A percentile compares a stretch with the other conserved stretches of the same genome.
phyloP scores from a whole-genome alignment of 2,888 invertebrate species.

The Cryptosula pallasiana region DNA sequence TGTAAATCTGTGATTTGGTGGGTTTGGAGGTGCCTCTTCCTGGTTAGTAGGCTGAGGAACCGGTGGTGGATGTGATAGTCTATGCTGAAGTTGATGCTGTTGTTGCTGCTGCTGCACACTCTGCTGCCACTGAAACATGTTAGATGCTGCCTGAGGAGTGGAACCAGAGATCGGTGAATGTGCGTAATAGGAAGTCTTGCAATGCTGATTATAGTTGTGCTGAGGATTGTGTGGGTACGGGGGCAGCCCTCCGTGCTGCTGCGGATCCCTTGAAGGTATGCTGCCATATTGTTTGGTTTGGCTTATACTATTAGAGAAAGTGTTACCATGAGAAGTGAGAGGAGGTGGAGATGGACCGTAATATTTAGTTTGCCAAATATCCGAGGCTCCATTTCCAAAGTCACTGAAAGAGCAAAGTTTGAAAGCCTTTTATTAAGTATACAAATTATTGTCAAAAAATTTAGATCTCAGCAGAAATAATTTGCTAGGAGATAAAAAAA shows the following conservation, averaged over 20 bases:
- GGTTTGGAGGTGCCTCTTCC: neutral
- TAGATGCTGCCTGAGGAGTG: neutral
- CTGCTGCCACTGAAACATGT: conserved; percentile 6
- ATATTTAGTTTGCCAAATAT: conserved; percentile 15
- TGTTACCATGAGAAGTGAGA: neutral
- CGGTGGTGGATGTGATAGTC: conserved; percentile 11
- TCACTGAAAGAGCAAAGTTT: conserved; percentile 8
- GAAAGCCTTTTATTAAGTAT: no score
- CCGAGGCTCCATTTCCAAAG: neutral
- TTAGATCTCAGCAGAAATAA: no score
- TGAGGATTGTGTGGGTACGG: neutral
- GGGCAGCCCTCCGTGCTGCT: neutral
- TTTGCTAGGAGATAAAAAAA: no score
- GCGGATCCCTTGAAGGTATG: neutral
- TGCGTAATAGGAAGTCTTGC: neutral
- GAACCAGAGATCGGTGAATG: neutral
- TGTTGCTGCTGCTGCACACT: neutral
- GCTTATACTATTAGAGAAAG: neutral
- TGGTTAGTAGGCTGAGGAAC: neutral
- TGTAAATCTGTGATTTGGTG: neutral
- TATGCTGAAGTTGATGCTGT: conserved; percentile 8
- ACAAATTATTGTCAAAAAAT: no score
- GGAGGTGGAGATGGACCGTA: neutral
- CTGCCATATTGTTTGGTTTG: neutral
- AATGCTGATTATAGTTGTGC: neutral